A percentile compares a stretch with the other conserved stretches of the same genome.
Evolutionary conservation across 2,888 invertebrate genomes (phyloP).

Genomic region (Drosophila testacea): DNA sequence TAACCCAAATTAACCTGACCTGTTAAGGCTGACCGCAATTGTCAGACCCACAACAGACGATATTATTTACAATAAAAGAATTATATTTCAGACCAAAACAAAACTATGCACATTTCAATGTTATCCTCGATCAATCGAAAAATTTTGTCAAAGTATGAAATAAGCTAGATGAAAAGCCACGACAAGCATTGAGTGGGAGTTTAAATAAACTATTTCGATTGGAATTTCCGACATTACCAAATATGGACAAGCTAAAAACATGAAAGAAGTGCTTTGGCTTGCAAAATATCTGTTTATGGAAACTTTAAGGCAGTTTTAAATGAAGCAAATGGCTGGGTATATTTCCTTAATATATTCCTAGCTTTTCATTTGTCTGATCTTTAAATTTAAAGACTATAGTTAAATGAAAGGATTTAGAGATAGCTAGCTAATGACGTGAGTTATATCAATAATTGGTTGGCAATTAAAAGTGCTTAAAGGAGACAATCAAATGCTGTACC

Average conservation of each 20-base stretch:
- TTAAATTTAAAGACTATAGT: background rate
- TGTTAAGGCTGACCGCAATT: constrained; percentile 4
- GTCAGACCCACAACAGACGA: background rate
- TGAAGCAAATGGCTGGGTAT: no score
- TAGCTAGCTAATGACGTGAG: constrained; percentile 18
- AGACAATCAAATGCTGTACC: constrained; percentile 12
- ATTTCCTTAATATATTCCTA: background rate
- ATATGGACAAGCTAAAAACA: background rate
- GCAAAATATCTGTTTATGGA: background rate
- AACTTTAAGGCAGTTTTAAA: no score
- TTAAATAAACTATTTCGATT: constrained; percentile 10
- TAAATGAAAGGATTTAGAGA: constrained; percentile 6
- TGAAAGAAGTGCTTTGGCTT: background rate
- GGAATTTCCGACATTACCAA: constrained; percentile 2
- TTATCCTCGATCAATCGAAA: constrained; percentile 13
- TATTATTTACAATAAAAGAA: constrained; percentile 1
- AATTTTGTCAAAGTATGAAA: constrained; percentile 1
- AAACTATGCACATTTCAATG: background rate
- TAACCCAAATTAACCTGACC: constrained; percentile 19
- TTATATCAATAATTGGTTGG: constrained; percentile 19
- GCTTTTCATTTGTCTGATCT: background rate
- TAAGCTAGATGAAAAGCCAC: background rate
- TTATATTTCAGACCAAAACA: constrained; percentile 8
- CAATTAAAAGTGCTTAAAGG: constrained; percentile 22
- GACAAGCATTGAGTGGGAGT: background rate